These are phyloP conservation scores for Pseudochirops cupreus DNA, from an alignment of 2,797 vertebrate genomes.

Conservation along the genomic window DNA sequence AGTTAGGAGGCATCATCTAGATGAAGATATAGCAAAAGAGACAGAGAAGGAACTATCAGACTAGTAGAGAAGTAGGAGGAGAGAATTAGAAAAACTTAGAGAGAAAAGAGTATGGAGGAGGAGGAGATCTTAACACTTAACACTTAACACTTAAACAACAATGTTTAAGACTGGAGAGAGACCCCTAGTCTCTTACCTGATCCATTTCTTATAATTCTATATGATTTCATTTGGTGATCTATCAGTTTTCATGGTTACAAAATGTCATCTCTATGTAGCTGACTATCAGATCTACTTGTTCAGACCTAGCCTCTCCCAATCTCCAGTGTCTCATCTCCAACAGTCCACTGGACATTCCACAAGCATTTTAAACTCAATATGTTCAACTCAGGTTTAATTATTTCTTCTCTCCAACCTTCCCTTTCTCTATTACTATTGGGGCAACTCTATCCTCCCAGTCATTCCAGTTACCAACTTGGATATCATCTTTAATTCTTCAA, in stretches of 20 bases:
- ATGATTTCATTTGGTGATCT: not conserved
- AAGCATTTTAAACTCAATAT: not conserved
- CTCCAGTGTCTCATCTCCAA: not conserved
- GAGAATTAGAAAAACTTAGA: not conserved
- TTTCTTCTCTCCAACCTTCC: not conserved
- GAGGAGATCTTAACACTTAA: not conserved
- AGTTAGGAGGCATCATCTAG: not conserved
- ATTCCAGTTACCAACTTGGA: not conserved
- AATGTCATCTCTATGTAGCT: not conserved
- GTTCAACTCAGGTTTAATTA: not conserved
- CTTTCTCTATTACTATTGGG: not conserved
- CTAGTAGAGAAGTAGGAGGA: not conserved
- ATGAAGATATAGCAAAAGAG: not conserved
- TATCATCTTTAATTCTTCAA: not conserved
- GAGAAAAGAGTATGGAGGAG: not conserved
- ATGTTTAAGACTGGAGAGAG: not conserved
- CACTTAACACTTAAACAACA: no score
- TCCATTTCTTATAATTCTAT: not conserved
- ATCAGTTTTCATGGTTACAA: not conserved
- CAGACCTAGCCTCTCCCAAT: not conserved
- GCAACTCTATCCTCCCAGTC: not conserved
- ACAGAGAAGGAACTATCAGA: not conserved
- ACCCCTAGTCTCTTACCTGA: not conserved
- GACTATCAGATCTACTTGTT: not conserved
- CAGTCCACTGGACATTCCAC: not conserved